Evolutionary conservation across 2,113 vertebrate genomes (phyloP).

Genomic region (Herpailurus yagouaroundi): DNA sequence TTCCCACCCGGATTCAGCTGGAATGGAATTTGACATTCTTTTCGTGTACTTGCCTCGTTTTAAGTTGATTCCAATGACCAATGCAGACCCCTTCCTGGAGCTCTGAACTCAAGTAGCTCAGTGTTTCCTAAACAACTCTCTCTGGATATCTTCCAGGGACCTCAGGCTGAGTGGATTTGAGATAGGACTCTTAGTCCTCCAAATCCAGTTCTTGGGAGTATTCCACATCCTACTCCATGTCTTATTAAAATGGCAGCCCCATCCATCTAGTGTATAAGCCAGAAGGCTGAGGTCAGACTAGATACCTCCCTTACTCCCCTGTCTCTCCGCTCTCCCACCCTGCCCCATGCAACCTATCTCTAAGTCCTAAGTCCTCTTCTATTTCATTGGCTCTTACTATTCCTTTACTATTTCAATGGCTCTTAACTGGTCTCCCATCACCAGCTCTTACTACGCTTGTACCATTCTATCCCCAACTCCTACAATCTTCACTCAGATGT

Average conservation of each 20-base stretch:
- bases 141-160: background rate
- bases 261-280: background rate
- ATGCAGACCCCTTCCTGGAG: background rate
- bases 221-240: rapidly evolving
- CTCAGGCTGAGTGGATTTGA: background rate
- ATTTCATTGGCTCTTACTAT: too few species aligned
- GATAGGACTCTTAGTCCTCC: background rate
- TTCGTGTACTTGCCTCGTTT: background rate
- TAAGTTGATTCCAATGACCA: background rate
- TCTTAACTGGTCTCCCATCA: background rate
- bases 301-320: background rate
- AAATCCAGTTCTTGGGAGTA: background rate
- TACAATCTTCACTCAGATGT: background rate
- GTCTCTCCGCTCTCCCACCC: background rate
- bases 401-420: too few species aligned
- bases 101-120: background rate
- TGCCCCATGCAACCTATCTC: background rate
- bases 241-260: background rate
- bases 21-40: background rate
- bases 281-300: background rate
- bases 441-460: background rate
- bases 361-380: background rate
- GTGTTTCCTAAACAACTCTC: background rate
- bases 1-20: background rate
- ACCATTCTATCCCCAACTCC: background rate